These are phyloP conservation scores for Catocala nupta DNA, from an alignment of 2,888 invertebrate genomes.

Conservation along the genomic window DNA sequence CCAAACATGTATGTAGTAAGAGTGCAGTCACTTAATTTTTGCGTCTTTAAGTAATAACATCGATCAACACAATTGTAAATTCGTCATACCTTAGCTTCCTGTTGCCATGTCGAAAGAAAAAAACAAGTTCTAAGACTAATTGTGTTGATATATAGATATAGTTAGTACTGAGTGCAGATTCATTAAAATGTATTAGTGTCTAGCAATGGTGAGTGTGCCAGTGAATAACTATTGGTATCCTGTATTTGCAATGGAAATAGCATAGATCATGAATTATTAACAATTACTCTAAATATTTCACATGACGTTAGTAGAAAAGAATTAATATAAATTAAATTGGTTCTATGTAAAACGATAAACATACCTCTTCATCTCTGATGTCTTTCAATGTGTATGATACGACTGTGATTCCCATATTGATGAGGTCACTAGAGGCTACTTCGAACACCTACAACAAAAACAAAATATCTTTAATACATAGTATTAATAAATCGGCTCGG, in stretches of 20 bases:
- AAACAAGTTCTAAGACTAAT: conserved; percentile 58
- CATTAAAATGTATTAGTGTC: background rate
- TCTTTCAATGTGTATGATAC: conserved; percentile 98
- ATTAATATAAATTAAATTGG: background rate
- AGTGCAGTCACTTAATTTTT: background rate
- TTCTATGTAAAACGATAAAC: conserved; percentile 32
- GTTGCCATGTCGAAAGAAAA: conserved; percentile 69
- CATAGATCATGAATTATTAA: conserved; percentile 1
- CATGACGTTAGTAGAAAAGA: background rate
- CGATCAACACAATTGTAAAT: conserved; percentile 39
- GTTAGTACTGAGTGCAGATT: conserved; percentile 13
- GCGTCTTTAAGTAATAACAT: conserved; percentile 19
- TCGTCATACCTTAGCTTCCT: conserved; percentile 84
- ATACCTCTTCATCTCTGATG: conserved; percentile 97
- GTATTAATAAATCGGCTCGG: too few relatives aligned
- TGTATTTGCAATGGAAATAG: conserved; percentile 2
- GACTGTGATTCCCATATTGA: conserved; percentile 98
- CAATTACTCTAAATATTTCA: background rate
- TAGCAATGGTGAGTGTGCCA: background rate
- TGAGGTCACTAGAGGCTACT: conserved; percentile 97
- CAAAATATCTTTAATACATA: background rate
- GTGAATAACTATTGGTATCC: background rate
- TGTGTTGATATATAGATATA: conserved; percentile 36
- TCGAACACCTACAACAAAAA: conserved; percentile 91
- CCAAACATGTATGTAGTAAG: background rate